phyloP scores from a whole-genome alignment of 2,113 vertebrate genomes.

The Poecile atricapillus region DNA sequence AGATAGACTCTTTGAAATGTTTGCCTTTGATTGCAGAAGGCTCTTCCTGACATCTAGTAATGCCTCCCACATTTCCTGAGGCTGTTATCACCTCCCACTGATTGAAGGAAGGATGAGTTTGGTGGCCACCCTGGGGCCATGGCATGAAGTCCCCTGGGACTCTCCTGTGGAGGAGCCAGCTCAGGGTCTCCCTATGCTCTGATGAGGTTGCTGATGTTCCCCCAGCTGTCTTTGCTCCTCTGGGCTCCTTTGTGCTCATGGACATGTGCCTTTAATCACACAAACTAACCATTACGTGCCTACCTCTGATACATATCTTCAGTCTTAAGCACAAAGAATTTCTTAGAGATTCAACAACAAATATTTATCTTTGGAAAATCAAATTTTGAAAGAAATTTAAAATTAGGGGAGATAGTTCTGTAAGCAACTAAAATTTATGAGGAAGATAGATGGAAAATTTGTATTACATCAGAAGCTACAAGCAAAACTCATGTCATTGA shows the following conservation, averaged over 20 bases:
- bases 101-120: background rate
- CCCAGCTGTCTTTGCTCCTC: background rate
- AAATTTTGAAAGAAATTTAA: background rate
- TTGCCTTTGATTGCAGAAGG: background rate
- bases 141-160: background rate
- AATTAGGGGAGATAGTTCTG: background rate
- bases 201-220: background rate
- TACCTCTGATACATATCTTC: background rate
- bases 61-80: background rate
- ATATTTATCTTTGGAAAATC: background rate
- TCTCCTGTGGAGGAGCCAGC: rapidly evolving
- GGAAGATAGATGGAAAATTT: background rate
- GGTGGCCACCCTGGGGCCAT: background rate
- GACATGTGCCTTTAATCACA: background rate
- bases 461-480: background rate
- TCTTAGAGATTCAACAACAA: background rate
- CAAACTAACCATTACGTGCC: rapidly evolving
- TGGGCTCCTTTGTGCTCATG: background rate
- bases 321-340: background rate
- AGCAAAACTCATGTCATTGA: background rate
- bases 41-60: background rate
- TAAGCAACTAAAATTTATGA: background rate
- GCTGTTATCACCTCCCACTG: background rate
- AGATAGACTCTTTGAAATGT: background rate
- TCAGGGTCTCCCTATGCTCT: background rate